Conservation (phyloP, 53 echinoderm and acorn worm species). For the Mesocentrotus franciscanus region DNA sequence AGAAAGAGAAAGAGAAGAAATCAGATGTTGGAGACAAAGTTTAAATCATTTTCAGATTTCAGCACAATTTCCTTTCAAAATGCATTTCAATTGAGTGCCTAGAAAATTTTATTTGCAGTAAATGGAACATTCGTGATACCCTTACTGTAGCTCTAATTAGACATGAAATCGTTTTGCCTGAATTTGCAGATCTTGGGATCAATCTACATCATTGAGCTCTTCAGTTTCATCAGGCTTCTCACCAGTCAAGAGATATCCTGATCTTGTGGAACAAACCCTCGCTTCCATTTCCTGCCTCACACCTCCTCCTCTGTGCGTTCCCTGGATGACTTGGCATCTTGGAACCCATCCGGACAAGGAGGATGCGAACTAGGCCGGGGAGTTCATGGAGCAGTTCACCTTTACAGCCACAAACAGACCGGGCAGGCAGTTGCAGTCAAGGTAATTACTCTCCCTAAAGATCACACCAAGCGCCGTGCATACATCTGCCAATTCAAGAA, state of each 20-base stretch:
- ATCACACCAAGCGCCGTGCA: not conserved
- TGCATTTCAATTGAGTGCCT: not conserved
- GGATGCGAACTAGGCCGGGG: constrained; percentile 16
- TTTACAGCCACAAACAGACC: not conserved
- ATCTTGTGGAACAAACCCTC: not conserved
- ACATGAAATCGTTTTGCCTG: not conserved
- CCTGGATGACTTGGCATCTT: not conserved
- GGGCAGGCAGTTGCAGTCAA: constrained; percentile 5
- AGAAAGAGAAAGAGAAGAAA: too few relatives aligned
- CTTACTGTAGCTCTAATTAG: not conserved
- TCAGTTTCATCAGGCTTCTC: not conserved
- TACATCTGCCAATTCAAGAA: not conserved
- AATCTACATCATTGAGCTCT: not conserved
- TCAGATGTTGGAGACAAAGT: too few relatives aligned
- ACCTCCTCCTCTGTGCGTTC: not conserved
- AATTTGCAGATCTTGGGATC: constrained; percentile 5
- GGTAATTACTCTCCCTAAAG: not conserved
- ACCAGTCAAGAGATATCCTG: not conserved
- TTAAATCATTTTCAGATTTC: too few relatives aligned
- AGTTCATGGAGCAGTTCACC: constrained; percentile 8
- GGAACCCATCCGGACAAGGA: not conserved
- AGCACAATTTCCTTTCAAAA: not conserved
- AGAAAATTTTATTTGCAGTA: not conserved
- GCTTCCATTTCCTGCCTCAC: not conserved
- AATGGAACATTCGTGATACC: not conserved